Evolutionary conservation across 2,113 vertebrate species (phyloP).

Genomic region (Ailuropoda melanoleuca): DNA sequence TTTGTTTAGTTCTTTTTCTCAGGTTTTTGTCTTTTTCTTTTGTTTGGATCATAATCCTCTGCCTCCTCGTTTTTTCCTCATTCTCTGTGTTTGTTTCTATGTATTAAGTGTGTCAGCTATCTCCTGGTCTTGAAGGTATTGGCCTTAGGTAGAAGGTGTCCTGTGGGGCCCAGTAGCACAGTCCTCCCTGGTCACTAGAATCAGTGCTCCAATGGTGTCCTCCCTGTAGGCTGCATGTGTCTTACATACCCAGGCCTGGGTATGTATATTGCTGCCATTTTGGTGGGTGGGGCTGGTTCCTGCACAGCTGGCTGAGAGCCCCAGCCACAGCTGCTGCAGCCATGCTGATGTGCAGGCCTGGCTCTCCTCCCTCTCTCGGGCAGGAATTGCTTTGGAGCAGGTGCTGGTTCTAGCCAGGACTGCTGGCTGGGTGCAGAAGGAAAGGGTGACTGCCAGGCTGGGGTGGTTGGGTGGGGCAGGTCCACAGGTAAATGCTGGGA

Average conservation of each 20-base stretch:
- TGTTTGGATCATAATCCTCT: neutral
- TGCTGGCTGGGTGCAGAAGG: neutral
- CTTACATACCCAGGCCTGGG: neutral
- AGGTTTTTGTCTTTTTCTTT: neutral
- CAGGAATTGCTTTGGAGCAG: neutral
- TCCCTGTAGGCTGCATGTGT: neutral
- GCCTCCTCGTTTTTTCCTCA: neutral
- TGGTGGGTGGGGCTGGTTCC: neutral
- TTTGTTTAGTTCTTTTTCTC: neutral
- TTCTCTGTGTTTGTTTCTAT: neutral
- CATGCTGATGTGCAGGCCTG: neutral
- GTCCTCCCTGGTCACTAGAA: neutral
- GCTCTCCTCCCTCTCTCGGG: neutral
- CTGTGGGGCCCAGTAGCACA: neutral
- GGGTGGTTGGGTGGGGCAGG: neutral
- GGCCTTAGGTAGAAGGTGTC: neutral
- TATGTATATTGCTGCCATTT: neutral
- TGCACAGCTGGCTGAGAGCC: neutral
- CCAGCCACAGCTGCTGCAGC: neutral
- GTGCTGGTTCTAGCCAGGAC: neutral
- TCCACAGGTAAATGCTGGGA: neutral
- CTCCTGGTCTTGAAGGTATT: neutral
- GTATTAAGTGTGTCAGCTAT: neutral
- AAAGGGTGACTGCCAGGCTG: neutral
- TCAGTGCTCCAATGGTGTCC: neutral